These are phyloP conservation scores for Villa cingulata DNA, from an alignment of 2,888 invertebrate species.

Conservation along the genomic window DNA sequence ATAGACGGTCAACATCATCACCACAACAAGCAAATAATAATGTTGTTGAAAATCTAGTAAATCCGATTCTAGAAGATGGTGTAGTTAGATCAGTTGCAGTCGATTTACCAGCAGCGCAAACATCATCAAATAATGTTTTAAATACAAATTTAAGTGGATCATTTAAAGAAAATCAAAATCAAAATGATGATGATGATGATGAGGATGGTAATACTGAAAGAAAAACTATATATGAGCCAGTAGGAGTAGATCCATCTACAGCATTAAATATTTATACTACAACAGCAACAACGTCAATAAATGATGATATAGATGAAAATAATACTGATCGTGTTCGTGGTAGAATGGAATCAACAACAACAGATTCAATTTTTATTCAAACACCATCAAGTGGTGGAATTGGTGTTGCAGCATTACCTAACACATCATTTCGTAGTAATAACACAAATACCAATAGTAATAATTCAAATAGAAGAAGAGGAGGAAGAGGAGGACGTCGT, in stretches of 20 bases:
- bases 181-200: conserved; percentile 20
- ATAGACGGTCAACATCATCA: conserved; percentile 4
- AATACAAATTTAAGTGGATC: conserved; percentile 37
- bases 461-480: background rate
- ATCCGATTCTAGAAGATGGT: background rate
- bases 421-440: conserved; percentile 11
- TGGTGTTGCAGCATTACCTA: conserved; percentile 33
- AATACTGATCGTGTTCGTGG: too few relatives aligned
- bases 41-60: background rate
- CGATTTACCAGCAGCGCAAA: conserved; percentile 6
- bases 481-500: background rate
- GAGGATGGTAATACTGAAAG: conserved; percentile 17
- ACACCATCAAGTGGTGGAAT: conserved; percentile 31
- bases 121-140: conserved; percentile 32
- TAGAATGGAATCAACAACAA: background rate
- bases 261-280: too few relatives aligned
- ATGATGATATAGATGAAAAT: conserved; percentile 8
- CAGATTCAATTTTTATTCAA: conserved; percentile 28
- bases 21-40: background rate
- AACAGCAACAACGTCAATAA: conserved; percentile 3
- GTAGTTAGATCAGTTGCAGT: conserved; percentile 6
- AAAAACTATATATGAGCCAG: conserved; percentile 30
- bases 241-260: conserved; percentile 4
- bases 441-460: background rate
- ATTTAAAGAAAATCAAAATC: conserved; percentile 25